These are phyloP conservation scores for Ophiodon elongatus DNA, from an alignment of 2,113 vertebrate genomes.

Conservation along the genomic window DNA sequence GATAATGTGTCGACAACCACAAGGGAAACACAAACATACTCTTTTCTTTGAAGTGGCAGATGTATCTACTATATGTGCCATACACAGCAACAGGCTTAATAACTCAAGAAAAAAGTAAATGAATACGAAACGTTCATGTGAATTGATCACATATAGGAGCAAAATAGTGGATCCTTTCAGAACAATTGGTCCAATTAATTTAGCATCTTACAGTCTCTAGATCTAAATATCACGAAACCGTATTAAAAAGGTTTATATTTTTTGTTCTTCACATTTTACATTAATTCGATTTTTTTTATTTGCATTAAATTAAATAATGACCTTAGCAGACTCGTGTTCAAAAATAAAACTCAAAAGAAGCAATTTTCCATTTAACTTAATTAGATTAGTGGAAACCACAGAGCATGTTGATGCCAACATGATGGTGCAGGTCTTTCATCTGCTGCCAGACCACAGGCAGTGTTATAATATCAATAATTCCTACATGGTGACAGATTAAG, in stretches of 20 bases:
- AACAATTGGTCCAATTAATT: neutral
- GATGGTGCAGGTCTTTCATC: neutral
- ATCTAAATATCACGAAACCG: neutral
- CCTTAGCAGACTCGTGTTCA: neutral
- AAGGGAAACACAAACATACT: neutral
- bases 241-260: neutral
- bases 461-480: too few relatives aligned
- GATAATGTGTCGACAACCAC: neutral
- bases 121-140: neutral
- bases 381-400: neutral
- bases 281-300: neutral
- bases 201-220: neutral
- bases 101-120: neutral
- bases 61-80: neutral
- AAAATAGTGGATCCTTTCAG: too few relatives aligned
- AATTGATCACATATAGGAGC: too few relatives aligned
- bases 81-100: too few relatives aligned
- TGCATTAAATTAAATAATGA: too few relatives aligned
- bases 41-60: neutral
- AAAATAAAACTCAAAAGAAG: neutral
- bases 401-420: neutral
- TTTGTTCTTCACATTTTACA: neutral
- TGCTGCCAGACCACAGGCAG: neutral
- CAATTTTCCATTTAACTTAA: neutral
- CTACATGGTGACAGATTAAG: neutral